Evolutionary conservation across 2,113 vertebrate species (phyloP).

Genomic region (Syngnathoides biaculeatus): DNA sequence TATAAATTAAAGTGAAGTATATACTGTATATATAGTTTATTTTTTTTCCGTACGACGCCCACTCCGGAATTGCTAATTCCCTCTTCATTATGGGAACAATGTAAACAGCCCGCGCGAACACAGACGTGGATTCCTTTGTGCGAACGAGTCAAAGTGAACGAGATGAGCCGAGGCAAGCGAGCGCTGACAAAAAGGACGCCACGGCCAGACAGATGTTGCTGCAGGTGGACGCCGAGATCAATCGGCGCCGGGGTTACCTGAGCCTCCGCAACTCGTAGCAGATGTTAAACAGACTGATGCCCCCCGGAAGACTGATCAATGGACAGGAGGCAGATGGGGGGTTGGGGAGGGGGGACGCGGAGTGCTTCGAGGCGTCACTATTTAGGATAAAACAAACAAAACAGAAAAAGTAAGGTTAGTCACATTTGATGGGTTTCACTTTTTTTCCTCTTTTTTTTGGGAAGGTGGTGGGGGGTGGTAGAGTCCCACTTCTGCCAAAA

Average conservation of each 20-base stretch:
- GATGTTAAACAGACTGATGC: constrained; percentile 79
- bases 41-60: background rate
- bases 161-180: constrained; percentile 49
- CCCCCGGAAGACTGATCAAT: constrained; percentile 78
- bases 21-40: background rate
- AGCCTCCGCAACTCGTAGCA: constrained; percentile 74
- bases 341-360: constrained; percentile 68
- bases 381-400: constrained; percentile 39
- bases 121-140: constrained; percentile 34
- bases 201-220: constrained; percentile 75
- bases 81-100: constrained; percentile 36
- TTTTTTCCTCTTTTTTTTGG: constrained; percentile 12
- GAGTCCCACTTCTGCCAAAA: constrained; percentile 60
- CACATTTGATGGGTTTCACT: constrained; percentile 71
- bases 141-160: constrained; percentile 61
- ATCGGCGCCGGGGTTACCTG: constrained; percentile 76
- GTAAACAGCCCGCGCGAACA: constrained; percentile 36
- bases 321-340: constrained; percentile 79
- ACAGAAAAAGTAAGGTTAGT: constrained; percentile 66
- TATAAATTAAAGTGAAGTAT: background rate
- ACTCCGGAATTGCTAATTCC: constrained; percentile 22
- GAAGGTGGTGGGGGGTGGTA: no score
- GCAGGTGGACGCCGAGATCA: constrained; percentile 78
- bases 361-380: constrained; percentile 54
- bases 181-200: constrained; percentile 63